Evolutionary conservation across 2,888 invertebrate species (phyloP), one percentile per base, ranked within the genome.

Genomic region (Sthenelais limicola): DNA sequence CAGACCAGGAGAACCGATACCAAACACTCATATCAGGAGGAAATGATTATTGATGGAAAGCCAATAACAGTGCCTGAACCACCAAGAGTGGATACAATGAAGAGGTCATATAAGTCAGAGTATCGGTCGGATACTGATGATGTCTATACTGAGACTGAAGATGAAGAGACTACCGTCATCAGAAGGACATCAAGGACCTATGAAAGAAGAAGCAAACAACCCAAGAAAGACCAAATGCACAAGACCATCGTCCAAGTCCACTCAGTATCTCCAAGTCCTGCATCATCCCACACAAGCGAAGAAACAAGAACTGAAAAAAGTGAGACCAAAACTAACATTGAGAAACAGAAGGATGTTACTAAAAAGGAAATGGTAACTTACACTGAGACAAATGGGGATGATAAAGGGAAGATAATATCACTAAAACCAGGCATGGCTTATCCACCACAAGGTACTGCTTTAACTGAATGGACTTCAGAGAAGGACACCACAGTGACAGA

Each of bases 121-220:
- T 62, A 62, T 21, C 21, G 28, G 24, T 62, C 62, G 21, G 62
- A 62, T 18, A 62, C 62, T 26, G 62, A 62, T 38, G 62, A 62
- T 15, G 62, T 62, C 7, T 62, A 62, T 15, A 62, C 62, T 5
- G 62, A 62, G 62, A 62, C 62, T 3, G 62, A 62, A 62, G 62
- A 62, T 21, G 62, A 62, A 43, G 62, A 62, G 38, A 62, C 62
- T 4, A 62, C 62, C 1, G 26, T 62, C 15, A 43, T 62, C 21
- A 62, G 62, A 21, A 21, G 62, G 21, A 26, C 38, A 5, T 62
- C 62, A 1, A 62, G 43, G 21, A 62, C 62, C 18, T 62, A 62
- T 62, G 38, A 62, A 24, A 18, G 62, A 15, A 33, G 62, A 28
- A 26, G 35, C 4, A 62, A 62, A 21, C 35, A 24, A 18, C 62